phyloP scores from a whole-genome alignment of 2,797 vertebrate genomes.

The Myotis findleyi region DNA sequence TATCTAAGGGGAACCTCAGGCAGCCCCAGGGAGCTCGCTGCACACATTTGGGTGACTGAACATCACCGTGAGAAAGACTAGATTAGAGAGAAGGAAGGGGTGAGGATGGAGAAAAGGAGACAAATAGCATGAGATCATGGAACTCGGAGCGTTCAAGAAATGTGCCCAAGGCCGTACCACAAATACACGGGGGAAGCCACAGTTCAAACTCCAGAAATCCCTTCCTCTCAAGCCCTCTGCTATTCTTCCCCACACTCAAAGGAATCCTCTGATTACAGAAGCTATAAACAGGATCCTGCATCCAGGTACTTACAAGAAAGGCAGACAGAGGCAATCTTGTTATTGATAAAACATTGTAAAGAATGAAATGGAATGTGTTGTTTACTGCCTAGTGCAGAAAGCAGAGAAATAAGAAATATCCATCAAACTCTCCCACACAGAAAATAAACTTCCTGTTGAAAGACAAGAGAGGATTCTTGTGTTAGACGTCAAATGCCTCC shows the following conservation, averaged over 20 bases:
- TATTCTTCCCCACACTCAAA: constrained; percentile 37
- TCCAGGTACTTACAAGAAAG: constrained; percentile 67
- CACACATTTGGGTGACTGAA: neutral
- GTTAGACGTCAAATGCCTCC: neutral
- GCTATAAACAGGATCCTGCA: constrained; percentile 66
- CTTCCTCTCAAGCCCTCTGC: constrained; percentile 8
- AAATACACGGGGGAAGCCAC: neutral
- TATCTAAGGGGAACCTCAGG: neutral
- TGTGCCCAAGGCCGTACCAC: neutral
- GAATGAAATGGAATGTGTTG: constrained; percentile 74
- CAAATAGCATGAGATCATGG: neutral
- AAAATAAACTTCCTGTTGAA: constrained; percentile 58
- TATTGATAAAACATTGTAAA: constrained; percentile 75
- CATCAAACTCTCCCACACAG: constrained; percentile 59
- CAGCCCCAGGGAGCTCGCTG: neutral
- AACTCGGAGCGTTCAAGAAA: neutral
- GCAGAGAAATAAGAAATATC: constrained; percentile 74
- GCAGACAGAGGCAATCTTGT: constrained; percentile 69
- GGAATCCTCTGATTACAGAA: constrained; percentile 27
- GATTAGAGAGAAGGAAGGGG: neutral
- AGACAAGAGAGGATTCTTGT: constrained; percentile 42
- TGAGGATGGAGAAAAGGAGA: neutral
- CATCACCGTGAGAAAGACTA: neutral
- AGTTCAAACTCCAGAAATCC: neutral
- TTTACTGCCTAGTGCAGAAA: constrained; percentile 67